Evolutionary conservation across 2,888 invertebrate genomes (phyloP), one percentile per base, ranked within the genome.

Genomic region (Dendrolimus houi): DNA sequence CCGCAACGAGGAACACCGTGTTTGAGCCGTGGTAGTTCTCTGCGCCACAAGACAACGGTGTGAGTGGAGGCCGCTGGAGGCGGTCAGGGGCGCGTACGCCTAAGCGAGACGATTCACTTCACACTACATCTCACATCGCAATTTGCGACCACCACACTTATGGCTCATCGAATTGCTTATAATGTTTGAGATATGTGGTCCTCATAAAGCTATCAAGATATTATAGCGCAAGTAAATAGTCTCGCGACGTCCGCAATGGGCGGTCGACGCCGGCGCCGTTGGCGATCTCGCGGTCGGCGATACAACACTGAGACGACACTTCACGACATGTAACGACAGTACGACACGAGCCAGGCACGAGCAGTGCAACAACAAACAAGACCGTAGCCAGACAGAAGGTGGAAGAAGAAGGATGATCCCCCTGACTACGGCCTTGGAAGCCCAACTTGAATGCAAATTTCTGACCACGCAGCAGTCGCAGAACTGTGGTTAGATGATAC

Each of bases 1-100:
- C 96, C 94, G 95, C 96, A 93, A 98, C 98, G 94, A 98, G 95
- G 95, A 96, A 96, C 93, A 97, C 96, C 93, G 97, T 97, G 94
- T 97, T 97, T 92, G 97, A 97, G 93, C 97, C 97, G 94, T 97
- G 96, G 94, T 97, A 96, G 94, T 96, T 96, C 94, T 96, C 97
- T 97, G 95, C 92, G 92, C 85, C 88, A 85, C 87, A 87, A 89
- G 80, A 85, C 84, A 85, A 84, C 72, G 74, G 71, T 64, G 75
- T 81, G 71, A 85, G 83, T 80, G 72, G 74, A 68, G 70, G 66
- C 70, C 67, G 68, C 65, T 68, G 68, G 68, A 62, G 69, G 70
- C 72, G 72, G 69, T 70, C 78, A 71, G 66, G 72, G 68, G 72
- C 70, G 64, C 58, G 56, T 29, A 62, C 61, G 59, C 54, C 55